Percentiles rank a stretch among this genome's conserved stretches.
These are phyloP conservation scores for Pipistrellus pipistrellus DNA, from an alignment of 2,797 vertebrate species.

Conservation along the genomic window DNA sequence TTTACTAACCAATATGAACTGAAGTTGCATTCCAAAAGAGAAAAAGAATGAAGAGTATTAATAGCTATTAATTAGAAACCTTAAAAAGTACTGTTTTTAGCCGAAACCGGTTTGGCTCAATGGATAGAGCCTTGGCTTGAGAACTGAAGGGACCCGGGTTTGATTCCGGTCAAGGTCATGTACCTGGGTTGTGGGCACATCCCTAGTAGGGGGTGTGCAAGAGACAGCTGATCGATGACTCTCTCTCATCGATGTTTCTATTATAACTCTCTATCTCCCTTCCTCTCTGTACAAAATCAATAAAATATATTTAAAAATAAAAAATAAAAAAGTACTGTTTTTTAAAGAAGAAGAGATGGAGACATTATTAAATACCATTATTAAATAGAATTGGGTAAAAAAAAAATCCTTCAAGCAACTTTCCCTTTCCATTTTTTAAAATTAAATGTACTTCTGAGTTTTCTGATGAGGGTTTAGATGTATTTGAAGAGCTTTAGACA, in stretches of 20 bases:
- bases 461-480: slow-evolving; percentile 46
- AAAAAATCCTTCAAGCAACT: slow-evolving; percentile 27
- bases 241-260: too few species aligned
- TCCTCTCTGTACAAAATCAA: too few species aligned
- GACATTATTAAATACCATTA: neutral
- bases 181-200: too few species aligned
- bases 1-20: neutral
- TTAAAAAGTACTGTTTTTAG: slow-evolving; percentile 30
- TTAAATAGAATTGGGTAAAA: slow-evolving; percentile 4
- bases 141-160: too few species aligned
- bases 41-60: neutral
- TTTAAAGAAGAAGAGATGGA: neutral
- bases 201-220: too few species aligned
- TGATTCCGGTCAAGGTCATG: too few species aligned
- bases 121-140: too few species aligned
- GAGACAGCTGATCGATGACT: too few species aligned
- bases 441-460: neutral
- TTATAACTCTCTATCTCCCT: too few species aligned
- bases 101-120: too few species aligned
- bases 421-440: slow-evolving; percentile 48
- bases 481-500: slow-evolving; percentile 50
- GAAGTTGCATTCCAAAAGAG: neutral
- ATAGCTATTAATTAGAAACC: slow-evolving; percentile 14
- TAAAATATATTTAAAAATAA: too few species aligned
- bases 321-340: slow-evolving; percentile 9